Conservation (phyloP, 2,888 invertebrate species). For the Hirtodrosophila cameraria region DNA sequence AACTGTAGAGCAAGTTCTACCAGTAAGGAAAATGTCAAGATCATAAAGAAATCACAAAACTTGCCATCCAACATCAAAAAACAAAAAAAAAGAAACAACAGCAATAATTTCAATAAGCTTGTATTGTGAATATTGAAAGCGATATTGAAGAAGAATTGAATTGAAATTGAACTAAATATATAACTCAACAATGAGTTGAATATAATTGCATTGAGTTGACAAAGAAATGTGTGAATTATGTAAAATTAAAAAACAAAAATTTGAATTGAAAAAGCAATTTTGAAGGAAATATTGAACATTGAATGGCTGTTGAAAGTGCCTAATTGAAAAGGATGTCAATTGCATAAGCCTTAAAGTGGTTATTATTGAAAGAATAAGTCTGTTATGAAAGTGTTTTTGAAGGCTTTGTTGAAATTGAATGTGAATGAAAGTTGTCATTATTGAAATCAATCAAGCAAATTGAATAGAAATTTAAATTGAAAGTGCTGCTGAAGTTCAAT, state of each 20-base stretch:
- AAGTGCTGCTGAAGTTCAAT: slow-evolving; percentile 8
- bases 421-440: slow-evolving; percentile 29
- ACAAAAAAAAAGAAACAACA: background rate
- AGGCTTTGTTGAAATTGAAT: too few species aligned
- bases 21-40: slow-evolving; percentile 68
- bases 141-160: background rate
- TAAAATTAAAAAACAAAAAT: background rate
- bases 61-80: slow-evolving; percentile 1
- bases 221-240: background rate
- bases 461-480: slow-evolving; percentile 8
- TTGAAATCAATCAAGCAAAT: background rate
- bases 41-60: slow-evolving; percentile 45
- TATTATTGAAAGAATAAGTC: background rate
- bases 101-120: background rate
- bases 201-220: background rate
- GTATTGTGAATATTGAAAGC: background rate
- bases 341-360: background rate
- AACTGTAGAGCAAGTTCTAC: slow-evolving; percentile 61
- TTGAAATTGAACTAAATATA: background rate
- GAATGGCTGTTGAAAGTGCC: background rate
- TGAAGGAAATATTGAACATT: background rate
- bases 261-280: too few species aligned
- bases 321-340: background rate
- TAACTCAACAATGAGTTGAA: background rate
- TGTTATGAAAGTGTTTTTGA: background rate